Evolutionary conservation across 2,888 invertebrate genomes (phyloP).

Genomic region (Epinotia ramella): DNA sequence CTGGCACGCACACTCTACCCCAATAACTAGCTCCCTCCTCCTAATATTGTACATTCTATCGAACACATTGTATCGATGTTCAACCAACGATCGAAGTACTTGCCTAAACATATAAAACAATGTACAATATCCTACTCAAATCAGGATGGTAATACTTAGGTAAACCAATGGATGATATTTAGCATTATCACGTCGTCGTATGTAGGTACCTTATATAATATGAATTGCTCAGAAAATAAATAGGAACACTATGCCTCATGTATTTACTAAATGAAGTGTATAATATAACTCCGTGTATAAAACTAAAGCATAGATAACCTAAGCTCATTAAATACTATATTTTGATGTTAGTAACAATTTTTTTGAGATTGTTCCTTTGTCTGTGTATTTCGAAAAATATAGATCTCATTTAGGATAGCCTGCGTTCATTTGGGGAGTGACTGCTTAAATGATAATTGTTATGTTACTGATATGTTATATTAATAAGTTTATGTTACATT

Average conservation of each 20-base stretch:
- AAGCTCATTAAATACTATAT: constrained; percentile 41
- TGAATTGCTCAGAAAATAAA: constrained; percentile 47
- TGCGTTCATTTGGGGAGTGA: constrained; percentile 39
- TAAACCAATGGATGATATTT: constrained; percentile 38
- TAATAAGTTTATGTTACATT: constrained; percentile 10
- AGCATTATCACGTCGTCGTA: constrained; percentile 44
- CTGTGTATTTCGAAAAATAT: constrained; percentile 20
- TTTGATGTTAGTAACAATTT: constrained; percentile 38
- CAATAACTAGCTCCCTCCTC: constrained; percentile 7
- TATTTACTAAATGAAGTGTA: constrained; percentile 45
- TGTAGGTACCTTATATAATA: constrained; percentile 45
- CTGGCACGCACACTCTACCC: not conserved
- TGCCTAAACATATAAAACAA: constrained; percentile 27
- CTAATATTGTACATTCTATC: constrained; percentile 12
- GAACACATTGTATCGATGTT: not conserved
- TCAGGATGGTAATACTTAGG: constrained; percentile 32
- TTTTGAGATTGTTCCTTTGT: constrained; percentile 29
- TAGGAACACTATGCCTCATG: constrained; percentile 46
- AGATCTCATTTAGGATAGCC: constrained; percentile 23
- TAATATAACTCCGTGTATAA: constrained; percentile 41
- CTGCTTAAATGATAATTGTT: constrained; percentile 31
- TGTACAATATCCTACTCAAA: constrained; percentile 29
- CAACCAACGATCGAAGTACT: constrained; percentile 20
- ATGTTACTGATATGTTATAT: constrained; percentile 12
- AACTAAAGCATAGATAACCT: constrained; percentile 37